Evolutionary conservation across 2,113 vertebrate species (phyloP), one percentile per base, ranked within the genome.

Genomic region (Panurus biarmicus): DNA sequence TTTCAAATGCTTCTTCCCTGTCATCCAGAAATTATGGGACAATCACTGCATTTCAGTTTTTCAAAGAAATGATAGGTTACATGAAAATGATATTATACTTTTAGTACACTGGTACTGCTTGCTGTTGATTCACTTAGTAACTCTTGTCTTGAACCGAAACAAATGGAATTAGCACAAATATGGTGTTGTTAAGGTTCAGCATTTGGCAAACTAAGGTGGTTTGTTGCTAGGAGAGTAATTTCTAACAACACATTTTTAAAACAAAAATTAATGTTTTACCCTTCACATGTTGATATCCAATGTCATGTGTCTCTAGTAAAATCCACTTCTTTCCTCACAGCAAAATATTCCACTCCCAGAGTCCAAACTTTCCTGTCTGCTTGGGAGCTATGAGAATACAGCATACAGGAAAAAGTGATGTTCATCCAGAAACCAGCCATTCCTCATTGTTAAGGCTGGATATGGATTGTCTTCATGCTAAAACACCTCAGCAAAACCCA

Each of bases 291-390:
- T 94, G 90, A 7, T 18, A 89, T 94, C 85, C 85, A 66, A 26
- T 88, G 85, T 96, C 77, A 42, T 87, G 18, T 44, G 60, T 85
- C 87, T 95, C 69, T 42, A 86, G 78, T 91, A 95, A n/a, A n/a
- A 93, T 66, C 61, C 64, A 60, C 73, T 94, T 90, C 40, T 93
- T 16, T 86, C 58, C 69, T 93, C 9, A 16, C 76, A 89, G 85
- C 86, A 93, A 96, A 93, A 94, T 90, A 75, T 94, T 95, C 92
- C 95, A 77, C 24, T 94, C 33, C 19, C 13, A 9, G 66, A 84
- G 74, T 96, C 96, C 95, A 96, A 94, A 70, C 23, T 92, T 96
- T 94, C 73, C 75, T 70, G 85, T 94, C 87, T 85, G 40, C 40
- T 92, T 13, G 2, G 75, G 74, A 94, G 71, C 67, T 65, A 18